Evolutionary conservation across 2,797 vertebrate species (phyloP).

Genomic region (Catharus ustulatus): DNA sequence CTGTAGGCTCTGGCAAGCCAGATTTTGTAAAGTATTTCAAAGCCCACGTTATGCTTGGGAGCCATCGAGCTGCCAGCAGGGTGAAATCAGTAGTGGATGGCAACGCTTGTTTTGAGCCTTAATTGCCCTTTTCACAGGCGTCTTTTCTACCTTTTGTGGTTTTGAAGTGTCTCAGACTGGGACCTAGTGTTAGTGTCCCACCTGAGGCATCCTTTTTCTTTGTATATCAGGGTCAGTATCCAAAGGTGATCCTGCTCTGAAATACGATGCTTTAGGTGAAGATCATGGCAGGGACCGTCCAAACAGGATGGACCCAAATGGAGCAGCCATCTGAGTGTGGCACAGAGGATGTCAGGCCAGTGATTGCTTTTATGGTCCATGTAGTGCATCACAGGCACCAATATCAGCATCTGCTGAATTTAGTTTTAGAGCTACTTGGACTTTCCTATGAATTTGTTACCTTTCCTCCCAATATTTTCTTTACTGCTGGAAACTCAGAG

Average conservation of each 20-base stretch:
- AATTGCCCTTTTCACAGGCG: neutral
- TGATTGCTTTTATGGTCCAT: neutral
- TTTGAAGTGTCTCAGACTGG: neutral
- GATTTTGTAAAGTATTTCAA: neutral
- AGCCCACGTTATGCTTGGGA: neutral
- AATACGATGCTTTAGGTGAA: neutral
- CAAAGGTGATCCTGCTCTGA: neutral
- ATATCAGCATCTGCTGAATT: neutral
- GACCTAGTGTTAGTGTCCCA: neutral
- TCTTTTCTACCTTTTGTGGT: neutral
- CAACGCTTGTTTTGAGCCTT: neutral
- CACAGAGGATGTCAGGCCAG: neutral
- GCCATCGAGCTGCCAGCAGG: neutral
- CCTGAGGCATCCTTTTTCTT: neutral
- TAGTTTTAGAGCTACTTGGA: neutral
- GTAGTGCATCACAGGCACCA: neutral
- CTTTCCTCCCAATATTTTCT: neutral
- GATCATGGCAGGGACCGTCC: neutral
- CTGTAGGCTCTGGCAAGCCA: neutral
- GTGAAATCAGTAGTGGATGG: neutral
- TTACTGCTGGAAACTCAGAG: neutral
- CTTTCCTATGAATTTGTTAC: neutral
- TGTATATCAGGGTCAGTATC: fast-evolving
- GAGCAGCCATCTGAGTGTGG: neutral
- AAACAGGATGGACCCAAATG: neutral